phyloP scores from a whole-genome alignment of 1,140 invertebrate genomes.

The Achroia grisella region DNA sequence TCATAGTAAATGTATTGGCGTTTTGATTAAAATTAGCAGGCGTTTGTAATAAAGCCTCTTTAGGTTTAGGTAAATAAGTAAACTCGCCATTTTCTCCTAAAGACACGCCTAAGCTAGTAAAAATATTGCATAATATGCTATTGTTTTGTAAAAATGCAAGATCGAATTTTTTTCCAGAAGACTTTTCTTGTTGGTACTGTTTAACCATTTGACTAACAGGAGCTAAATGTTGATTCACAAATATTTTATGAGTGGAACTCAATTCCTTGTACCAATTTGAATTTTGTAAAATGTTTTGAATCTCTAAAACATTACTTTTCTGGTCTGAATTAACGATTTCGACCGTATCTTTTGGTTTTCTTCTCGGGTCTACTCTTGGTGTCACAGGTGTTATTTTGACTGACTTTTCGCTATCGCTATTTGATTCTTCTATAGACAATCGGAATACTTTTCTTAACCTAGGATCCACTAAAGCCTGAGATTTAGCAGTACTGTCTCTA shows the following conservation, averaged over 20 bases:
- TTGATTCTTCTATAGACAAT: slow-evolving; percentile 74
- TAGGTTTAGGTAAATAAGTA: slow-evolving; percentile 67
- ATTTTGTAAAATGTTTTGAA: slow-evolving; percentile 76
- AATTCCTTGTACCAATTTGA: slow-evolving; percentile 79
- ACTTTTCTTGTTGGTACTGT: slow-evolving; percentile 72
- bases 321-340: slow-evolving; percentile 39
- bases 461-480: slow-evolving; percentile 81
- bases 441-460: slow-evolving; percentile 83
- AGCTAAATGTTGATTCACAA: slow-evolving; percentile 78
- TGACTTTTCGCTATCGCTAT: slow-evolving; percentile 68
- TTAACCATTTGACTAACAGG: slow-evolving; percentile 76
- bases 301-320: slow-evolving; percentile 66
- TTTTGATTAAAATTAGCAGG: slow-evolving; percentile 63
- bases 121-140: slow-evolving; percentile 70
- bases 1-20: slow-evolving; percentile 51
- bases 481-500: slow-evolving; percentile 80
- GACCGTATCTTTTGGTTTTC: slow-evolving; percentile 69
- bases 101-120: slow-evolving; percentile 73
- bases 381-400: slow-evolving; percentile 27
- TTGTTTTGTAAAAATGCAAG: slow-evolving; percentile 69
- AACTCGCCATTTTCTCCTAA: slow-evolving; percentile 74
- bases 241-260: slow-evolving; percentile 79
- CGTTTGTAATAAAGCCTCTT: slow-evolving; percentile 63
- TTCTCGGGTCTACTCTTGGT: slow-evolving; percentile 71
- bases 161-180: slow-evolving; percentile 71